Evolutionary conservation across 37 sponge, comb jelly and placozoan genomes (phyloP), one percentile per base, ranked within the genome.

Genomic region (Dysidea cf. avara): DNA sequence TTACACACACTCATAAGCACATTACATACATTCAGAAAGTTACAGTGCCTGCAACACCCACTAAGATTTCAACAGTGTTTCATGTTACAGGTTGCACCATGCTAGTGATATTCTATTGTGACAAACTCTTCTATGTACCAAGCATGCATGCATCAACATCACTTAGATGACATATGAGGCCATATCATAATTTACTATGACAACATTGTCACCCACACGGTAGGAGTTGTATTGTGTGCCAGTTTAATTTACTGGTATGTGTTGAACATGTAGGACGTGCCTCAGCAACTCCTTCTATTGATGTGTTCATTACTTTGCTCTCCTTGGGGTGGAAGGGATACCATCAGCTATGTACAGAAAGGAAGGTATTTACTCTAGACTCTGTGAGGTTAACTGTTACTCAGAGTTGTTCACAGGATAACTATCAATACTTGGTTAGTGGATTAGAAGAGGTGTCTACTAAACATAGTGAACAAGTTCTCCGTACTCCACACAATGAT

Each of bases 231-330:
- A 30, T 58, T 20, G 26, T 58, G 12, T 58, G n/a, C 25, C 12
- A 60, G 34, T 12, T 28, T 65, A 35, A 65, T 17, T 35, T 65
- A 12, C 39, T 65, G 12, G 39, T 16, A 7, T 65, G 17, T 26
- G 7, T 35, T 39, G 21, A 18, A 65, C 12, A 9, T 68, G 40
- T 47, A 94, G 95, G 95, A 21, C 63, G 97, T 39, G 97, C 90
- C 0, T 93, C 94, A 7, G 83, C 78, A 29, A 74, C 93, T 31
- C 99, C 99, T 4, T 37, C 66, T 0, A 24, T 98, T 36, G 99
- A 98, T 74, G 81, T 92, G 2, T 98, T 98, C 40, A 92, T 98
- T 54, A 98, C 99, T 26, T 76, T 98, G 0, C 88, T 98, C 16
- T 89, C 90, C 22, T 69, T 98, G 49, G 99, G 99, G 12, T 50